Evolutionary conservation across 2,113 vertebrate genomes (phyloP).

Genomic region (Hemiscyllium ocellatum): DNA sequence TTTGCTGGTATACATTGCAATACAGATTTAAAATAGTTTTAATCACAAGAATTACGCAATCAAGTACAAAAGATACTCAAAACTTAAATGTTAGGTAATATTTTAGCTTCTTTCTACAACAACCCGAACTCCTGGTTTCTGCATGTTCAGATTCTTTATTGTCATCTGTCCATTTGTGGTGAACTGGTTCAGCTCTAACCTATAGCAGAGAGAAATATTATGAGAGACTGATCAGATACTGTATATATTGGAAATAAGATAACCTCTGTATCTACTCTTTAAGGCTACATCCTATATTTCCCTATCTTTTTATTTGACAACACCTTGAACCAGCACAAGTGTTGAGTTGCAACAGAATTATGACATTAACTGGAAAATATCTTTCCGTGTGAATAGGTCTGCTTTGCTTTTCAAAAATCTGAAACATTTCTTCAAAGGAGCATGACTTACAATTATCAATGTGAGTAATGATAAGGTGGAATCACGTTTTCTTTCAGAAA

Average conservation of each 20-base stretch:
- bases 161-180: background rate
- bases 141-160: background rate
- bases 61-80: background rate
- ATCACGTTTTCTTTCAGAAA: too few relatives aligned
- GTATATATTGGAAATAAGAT: background rate
- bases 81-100: background rate
- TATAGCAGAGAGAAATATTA: background rate
- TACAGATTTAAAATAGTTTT: background rate
- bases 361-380: background rate
- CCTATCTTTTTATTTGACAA: background rate
- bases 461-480: too few relatives aligned
- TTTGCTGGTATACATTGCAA: background rate
- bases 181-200: conserved; percentile 12
- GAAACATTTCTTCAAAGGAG: background rate
- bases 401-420: background rate
- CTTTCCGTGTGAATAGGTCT: too few relatives aligned
- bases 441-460: too few relatives aligned
- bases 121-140: background rate
- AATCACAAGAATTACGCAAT: background rate
- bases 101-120: background rate
- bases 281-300: background rate
- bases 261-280: background rate
- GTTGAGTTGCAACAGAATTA: background rate
- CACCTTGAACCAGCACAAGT: background rate
- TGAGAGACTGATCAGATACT: background rate